Evolutionary conservation across 2,797 vertebrate genomes (phyloP).

Genomic region (Psittacula derbiana): DNA sequence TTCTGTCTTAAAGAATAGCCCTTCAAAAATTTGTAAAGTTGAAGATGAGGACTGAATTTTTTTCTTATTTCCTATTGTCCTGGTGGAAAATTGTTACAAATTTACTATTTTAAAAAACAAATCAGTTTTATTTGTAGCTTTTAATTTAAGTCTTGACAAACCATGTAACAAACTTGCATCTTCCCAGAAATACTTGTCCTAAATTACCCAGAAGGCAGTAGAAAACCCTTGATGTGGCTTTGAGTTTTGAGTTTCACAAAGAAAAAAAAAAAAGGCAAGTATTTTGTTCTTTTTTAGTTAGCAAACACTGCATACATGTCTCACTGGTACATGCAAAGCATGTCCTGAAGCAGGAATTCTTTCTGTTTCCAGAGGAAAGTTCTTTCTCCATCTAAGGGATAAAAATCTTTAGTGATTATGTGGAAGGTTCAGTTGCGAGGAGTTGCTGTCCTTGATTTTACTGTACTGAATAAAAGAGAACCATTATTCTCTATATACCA

Average conservation of each 20-base stretch:
- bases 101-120: not conserved
- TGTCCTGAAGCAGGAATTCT: not conserved
- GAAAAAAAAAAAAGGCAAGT: fast-evolving
- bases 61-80: not conserved
- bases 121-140: not conserved
- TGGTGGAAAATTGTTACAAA: not conserved
- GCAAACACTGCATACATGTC: not conserved
- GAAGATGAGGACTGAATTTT: not conserved
- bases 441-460: not conserved
- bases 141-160: not conserved
- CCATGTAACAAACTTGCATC: not conserved
- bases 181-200: not conserved
- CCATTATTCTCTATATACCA: not conserved
- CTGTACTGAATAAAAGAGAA: not conserved
- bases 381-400: not conserved
- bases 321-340: not conserved
- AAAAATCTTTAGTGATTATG: not conserved
- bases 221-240: not conserved
- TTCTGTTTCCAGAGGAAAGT: not conserved
- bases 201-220: not conserved
- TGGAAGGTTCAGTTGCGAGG: not conserved
- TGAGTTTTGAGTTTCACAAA: not conserved
- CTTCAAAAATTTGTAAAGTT: not conserved
- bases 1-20: not conserved
- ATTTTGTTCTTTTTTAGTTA: not conserved